A percentile compares a stretch with the other conserved stretches of the same genome.
phyloP scores from a whole-genome alignment of 2,888 invertebrate species.

The Atrina japonica region DNA sequence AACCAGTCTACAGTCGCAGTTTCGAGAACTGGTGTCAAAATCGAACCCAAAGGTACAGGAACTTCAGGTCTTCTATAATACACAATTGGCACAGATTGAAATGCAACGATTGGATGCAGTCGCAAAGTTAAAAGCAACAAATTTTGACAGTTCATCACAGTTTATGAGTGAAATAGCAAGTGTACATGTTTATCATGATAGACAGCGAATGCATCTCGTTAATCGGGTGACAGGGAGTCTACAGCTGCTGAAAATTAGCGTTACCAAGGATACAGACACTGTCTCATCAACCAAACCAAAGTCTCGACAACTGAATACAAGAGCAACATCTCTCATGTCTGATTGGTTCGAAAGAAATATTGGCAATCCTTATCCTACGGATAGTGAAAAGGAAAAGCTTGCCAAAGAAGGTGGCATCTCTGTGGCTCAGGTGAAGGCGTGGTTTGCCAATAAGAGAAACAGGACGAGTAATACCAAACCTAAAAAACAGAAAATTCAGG shows the following conservation, averaged over 20 bases:
- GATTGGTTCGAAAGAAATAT: conserved; percentile 73
- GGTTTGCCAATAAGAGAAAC: conserved; percentile 78
- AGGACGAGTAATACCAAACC: conserved; percentile 76
- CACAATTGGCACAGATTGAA: conserved; percentile 66
- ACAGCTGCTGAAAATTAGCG: conserved; percentile 65
- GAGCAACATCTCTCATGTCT: conserved; percentile 68
- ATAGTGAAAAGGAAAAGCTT: conserved; percentile 69
- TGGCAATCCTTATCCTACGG: conserved; percentile 74
- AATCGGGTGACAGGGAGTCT: conserved; percentile 68
- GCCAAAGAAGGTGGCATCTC: conserved; percentile 68
- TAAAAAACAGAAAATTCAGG: conserved; percentile 68
- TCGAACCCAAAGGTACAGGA: conserved; percentile 64
- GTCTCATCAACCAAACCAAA: conserved; percentile 53
- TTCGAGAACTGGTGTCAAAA: conserved; percentile 63
- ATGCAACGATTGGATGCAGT: conserved; percentile 67
- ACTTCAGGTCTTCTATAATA: conserved; percentile 70
- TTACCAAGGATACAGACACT: conserved; percentile 49
- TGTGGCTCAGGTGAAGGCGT: conserved; percentile 74
- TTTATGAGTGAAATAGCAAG: conserved; percentile 53
- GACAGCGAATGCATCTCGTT: conserved; percentile 69
- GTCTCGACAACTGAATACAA: conserved; percentile 63
- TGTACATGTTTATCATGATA: conserved; percentile 64
- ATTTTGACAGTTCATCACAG: conserved; percentile 47
- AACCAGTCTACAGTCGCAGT: conserved; percentile 72
- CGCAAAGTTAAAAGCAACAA: conserved; percentile 52